Evolutionary conservation across 2,797 vertebrate genomes (phyloP).

Genomic region (Protosalanx chinensis): DNA sequence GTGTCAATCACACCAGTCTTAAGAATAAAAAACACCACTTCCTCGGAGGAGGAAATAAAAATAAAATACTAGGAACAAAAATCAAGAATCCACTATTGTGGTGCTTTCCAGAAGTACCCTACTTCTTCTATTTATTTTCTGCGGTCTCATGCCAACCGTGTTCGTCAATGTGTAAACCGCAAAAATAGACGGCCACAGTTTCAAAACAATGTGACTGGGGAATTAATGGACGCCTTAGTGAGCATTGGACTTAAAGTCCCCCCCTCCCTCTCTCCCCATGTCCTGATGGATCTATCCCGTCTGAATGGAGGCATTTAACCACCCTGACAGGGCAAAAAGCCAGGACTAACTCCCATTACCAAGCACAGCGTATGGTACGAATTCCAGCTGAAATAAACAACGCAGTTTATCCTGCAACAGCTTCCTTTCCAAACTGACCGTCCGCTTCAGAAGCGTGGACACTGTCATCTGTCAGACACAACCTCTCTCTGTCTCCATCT

Average conservation of each 20-base stretch:
- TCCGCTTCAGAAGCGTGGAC: conserved; percentile 17
- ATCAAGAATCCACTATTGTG: too few relatives aligned
- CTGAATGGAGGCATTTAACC: conserved; percentile 55
- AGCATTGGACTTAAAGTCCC: conserved; percentile 42
- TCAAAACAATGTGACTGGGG: conserved; percentile 65
- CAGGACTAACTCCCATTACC: conserved; percentile 19
- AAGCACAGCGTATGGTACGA: conserved; percentile 33
- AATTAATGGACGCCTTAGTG: conserved; percentile 52
- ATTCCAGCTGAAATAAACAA: conserved; percentile 14
- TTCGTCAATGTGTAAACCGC: conserved; percentile 35
- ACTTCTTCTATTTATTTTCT: conserved; percentile 8
- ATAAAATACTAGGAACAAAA: too few relatives aligned
- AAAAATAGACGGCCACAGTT: conserved; percentile 53
- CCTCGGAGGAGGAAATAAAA: conserved; percentile 23
- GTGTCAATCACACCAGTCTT: conserved; percentile 46
- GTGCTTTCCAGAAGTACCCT: conserved; percentile 15
- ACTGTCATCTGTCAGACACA: conserved; percentile 33
- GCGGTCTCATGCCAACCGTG: conserved; percentile 37
- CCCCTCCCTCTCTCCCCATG: conserved; percentile 12
- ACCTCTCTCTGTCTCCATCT: conserved; percentile 35
- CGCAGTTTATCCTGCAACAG: conserved; percentile 11
- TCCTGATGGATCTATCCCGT: conserved; percentile 56
- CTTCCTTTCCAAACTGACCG: neutral
- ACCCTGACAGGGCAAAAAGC: conserved; percentile 33
- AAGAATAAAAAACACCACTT: conserved; percentile 50